phyloP scores from a whole-genome alignment of 2,888 invertebrate genomes.

The Polyommatus iphigenia region DNA sequence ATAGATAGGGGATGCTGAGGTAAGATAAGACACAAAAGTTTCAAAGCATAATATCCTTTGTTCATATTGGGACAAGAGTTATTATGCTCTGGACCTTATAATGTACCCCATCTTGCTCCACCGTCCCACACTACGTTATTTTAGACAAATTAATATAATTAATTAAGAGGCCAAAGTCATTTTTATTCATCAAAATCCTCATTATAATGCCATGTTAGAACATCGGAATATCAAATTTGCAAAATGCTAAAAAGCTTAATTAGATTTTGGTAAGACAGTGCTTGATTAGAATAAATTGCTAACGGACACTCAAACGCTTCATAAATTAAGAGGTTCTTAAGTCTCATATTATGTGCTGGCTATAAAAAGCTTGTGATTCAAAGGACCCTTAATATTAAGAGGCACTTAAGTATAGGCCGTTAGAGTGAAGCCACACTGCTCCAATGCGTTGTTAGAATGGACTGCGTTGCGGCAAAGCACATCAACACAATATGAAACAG shows the following conservation, averaged over 20 bases:
- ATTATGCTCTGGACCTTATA: background rate
- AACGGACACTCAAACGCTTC: background rate
- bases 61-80: background rate
- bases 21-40: background rate
- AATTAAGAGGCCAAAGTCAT: slow-evolving; percentile 51
- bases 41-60: background rate
- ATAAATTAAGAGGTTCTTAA: background rate
- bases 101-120: background rate
- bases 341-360: background rate
- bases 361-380: background rate
- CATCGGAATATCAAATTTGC: slow-evolving; percentile 16
- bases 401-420: background rate
- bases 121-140: slow-evolving; percentile 46
- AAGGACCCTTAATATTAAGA: background rate
- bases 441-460: background rate
- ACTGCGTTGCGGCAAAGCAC: background rate
- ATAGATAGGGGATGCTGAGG: slow-evolving; percentile 33
- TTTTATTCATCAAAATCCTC: slow-evolving; percentile 32
- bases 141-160: slow-evolving; percentile 55
- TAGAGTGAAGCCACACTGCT: background rate
- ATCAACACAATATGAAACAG: background rate
- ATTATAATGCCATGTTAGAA: slow-evolving; percentile 5
- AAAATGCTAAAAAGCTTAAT: slow-evolving; percentile 13
- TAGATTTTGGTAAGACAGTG: background rate
- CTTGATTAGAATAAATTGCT: slow-evolving; percentile 9